A percentile compares a stretch with the other conserved stretches of the same genome.
These are phyloP conservation scores for Pseudomyrmex flavicornis DNA, from an alignment of 1,140 invertebrate genomes.

Conservation along the genomic window DNA sequence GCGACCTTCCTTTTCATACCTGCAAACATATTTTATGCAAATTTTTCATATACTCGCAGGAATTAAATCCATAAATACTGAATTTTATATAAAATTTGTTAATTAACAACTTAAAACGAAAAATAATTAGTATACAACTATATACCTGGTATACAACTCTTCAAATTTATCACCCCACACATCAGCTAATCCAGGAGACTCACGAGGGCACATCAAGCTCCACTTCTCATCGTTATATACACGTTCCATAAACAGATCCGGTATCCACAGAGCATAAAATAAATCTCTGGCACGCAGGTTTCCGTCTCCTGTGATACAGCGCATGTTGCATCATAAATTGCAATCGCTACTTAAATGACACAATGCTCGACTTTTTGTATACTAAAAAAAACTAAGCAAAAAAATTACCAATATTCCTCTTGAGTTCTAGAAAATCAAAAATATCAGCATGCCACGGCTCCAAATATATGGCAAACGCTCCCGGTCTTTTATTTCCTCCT, in stretches of 20 bases:
- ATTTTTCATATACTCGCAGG: not conserved
- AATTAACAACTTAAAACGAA: not conserved
- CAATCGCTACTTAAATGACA: not conserved
- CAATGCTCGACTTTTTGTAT: slow-evolving; percentile 85
- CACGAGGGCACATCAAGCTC: slow-evolving; percentile 98
- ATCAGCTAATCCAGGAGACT: slow-evolving; percentile 95
- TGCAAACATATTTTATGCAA: slow-evolving; percentile 75
- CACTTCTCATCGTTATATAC: slow-evolving; percentile 95
- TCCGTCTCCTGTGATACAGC: slow-evolving; percentile 87
- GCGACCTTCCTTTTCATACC: slow-evolving; percentile 94
- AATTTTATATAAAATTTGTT: not conserved
- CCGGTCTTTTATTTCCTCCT: slow-evolving; percentile 99
- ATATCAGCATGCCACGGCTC: slow-evolving; percentile 99
- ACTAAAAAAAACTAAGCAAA: slow-evolving; percentile 65
- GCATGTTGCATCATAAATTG: not conserved
- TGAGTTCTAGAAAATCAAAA: slow-evolving; percentile 97
- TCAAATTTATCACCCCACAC: slow-evolving; percentile 98
- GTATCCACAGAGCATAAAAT: slow-evolving; percentile 99
- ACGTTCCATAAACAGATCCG: slow-evolving; percentile 99
- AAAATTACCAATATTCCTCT: slow-evolving; percentile 94
- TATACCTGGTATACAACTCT: slow-evolving; percentile 91
- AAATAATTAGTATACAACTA: slow-evolving; percentile 63
- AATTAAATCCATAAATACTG: slow-evolving; percentile 2
- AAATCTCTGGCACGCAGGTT: slow-evolving; percentile 96
- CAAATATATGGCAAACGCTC: slow-evolving; percentile 99